Conservation (phyloP, 2,888 invertebrate species). For the Erebia epiphron region DNA sequence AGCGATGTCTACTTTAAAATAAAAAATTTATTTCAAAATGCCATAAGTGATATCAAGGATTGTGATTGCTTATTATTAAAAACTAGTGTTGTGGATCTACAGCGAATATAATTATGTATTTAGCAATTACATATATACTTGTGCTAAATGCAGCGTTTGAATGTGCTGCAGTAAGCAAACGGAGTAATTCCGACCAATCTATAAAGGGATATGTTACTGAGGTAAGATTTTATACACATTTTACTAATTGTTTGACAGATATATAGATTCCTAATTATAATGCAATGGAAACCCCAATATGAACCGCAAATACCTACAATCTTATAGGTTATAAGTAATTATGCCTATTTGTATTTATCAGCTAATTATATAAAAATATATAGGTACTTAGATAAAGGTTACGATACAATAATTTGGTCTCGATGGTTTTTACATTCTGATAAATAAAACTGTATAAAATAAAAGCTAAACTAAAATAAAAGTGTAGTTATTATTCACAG, state of each 20-base stretch:
- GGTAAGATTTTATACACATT: constrained; percentile 71
- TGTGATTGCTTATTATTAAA: constrained; percentile 35
- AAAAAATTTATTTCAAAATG: constrained; percentile 56
- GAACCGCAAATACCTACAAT: too few relatives aligned
- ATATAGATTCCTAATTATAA: neutral
- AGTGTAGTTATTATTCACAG: too few relatives aligned
- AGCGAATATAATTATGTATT: constrained; percentile 27
- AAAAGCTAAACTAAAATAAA: neutral
- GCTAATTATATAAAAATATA: too few relatives aligned
- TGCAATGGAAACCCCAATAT: too few relatives aligned
- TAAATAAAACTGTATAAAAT: neutral
- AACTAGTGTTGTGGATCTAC: constrained; percentile 26
- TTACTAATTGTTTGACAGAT: neutral
- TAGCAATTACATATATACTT: constrained; percentile 60
- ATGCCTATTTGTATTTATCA: too few relatives aligned
- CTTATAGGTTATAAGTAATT: too few relatives aligned
- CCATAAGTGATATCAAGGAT: constrained; percentile 60
- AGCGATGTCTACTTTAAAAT: constrained; percentile 53
- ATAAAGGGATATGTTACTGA: constrained; percentile 92
- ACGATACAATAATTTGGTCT: neutral
- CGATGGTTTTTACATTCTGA: neutral
- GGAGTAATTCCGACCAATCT: constrained; percentile 91
- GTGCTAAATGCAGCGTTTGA: constrained; percentile 64
- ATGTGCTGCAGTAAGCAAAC: constrained; percentile 77
- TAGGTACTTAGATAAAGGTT: neutral